These are phyloP conservation scores for Entomobrya proxima DNA, from an alignment of 2,888 invertebrate genomes.

Conservation along the genomic window DNA sequence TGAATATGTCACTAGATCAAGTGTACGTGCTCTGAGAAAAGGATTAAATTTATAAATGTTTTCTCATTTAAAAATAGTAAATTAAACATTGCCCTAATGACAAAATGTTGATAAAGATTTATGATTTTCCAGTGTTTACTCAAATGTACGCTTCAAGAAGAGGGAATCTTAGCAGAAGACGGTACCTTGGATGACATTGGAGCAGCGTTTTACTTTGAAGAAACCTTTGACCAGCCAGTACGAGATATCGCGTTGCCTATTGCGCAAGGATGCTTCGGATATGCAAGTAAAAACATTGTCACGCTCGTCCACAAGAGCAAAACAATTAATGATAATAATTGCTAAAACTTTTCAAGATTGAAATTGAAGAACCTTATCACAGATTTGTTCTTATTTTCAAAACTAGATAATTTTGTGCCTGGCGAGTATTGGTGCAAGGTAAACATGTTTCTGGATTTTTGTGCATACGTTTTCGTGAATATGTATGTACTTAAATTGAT, in stretches of 20 bases:
- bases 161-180: conserved; percentile 5
- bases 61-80: neutral
- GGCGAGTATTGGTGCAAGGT: conserved; percentile 55
- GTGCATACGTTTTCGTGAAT: too few relatives aligned
- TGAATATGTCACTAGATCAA: conserved; percentile 46
- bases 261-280: conserved; percentile 37
- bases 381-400: neutral
- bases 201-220: conserved; percentile 59
- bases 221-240: conserved; percentile 32
- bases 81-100: neutral
- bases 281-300: conserved; percentile 35
- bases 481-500: too few relatives aligned
- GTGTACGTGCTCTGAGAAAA: neutral
- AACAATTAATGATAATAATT: too few relatives aligned
- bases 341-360: neutral
- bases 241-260: conserved; percentile 21
- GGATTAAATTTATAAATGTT: neutral
- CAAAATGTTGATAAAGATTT: neutral
- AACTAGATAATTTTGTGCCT: conserved; percentile 27
- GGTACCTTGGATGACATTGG: conserved; percentile 53
- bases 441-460: too few relatives aligned
- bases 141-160: conserved; percentile 49
- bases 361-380: too few relatives aligned
- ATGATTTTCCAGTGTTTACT: conserved; percentile 35
- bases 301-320: too few relatives aligned